phyloP scores from a whole-genome alignment of 1,140 invertebrate species.

The Drosophila auraria region DNA sequence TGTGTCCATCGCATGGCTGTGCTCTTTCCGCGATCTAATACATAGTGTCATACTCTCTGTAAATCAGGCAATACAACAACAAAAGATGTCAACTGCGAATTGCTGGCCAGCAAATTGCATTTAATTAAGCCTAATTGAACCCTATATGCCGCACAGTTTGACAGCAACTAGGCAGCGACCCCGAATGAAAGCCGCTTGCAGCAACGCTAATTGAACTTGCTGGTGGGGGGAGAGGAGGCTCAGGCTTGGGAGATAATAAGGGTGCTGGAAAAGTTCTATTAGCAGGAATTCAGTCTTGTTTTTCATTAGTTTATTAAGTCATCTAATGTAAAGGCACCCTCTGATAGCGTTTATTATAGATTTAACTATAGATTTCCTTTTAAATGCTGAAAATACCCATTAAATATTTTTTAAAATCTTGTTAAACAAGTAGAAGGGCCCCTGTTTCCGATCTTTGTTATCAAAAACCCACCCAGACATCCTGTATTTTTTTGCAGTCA shows the following conservation, averaged over 20 bases:
- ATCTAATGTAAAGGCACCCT: background rate
- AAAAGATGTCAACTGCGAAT: slow-evolving; percentile 33
- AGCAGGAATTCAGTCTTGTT: no score
- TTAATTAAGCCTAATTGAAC: slow-evolving; percentile 79
- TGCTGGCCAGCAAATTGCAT: slow-evolving; percentile 59
- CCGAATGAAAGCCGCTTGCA: slow-evolving; percentile 28
- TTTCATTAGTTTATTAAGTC: background rate
- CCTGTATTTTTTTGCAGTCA: slow-evolving; percentile 6
- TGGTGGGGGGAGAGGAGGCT: slow-evolving; percentile 2
- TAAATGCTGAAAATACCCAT: no score
- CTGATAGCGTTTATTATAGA: background rate
- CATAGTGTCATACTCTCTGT: slow-evolving; percentile 21
- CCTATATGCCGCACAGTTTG: slow-evolving; percentile 57
- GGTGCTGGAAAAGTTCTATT: background rate
- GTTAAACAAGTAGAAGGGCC: background rate
- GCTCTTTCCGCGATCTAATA: slow-evolving; percentile 27
- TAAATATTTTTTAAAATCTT: background rate
- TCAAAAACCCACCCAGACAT: background rate
- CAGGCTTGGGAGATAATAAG: background rate
- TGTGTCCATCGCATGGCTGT: slow-evolving; percentile 18
- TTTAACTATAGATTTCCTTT: no score
- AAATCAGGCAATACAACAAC: slow-evolving; percentile 17
- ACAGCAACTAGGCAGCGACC: slow-evolving; percentile 32
- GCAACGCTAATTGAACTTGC: slow-evolving; percentile 62
- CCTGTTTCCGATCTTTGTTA: slow-evolving; percentile 16